A percentile compares a stretch with the other conserved stretches of the same genome.
These are phyloP conservation scores for Tiliacea citrago DNA, from an alignment of 2,888 invertebrate genomes.

Conservation along the genomic window DNA sequence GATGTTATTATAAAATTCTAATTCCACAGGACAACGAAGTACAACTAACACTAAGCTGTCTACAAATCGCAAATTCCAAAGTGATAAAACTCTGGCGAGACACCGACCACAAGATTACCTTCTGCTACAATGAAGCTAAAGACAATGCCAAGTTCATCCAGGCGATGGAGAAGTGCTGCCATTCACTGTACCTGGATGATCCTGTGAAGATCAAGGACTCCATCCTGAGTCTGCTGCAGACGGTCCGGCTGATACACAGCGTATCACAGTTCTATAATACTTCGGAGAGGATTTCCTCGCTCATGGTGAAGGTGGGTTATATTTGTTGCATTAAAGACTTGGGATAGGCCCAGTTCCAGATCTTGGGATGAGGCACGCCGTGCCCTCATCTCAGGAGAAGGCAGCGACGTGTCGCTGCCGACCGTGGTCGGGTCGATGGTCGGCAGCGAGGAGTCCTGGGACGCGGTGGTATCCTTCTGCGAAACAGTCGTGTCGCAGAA, in stretches of 20 bases:
- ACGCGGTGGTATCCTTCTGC: too few relatives aligned
- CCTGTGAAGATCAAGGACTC: constrained; percentile 98
- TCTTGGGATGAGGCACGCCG: too few relatives aligned
- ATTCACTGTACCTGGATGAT: constrained; percentile 97
- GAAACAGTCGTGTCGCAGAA: too few relatives aligned
- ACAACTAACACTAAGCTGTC: constrained; percentile 93
- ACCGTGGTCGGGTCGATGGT: too few relatives aligned
- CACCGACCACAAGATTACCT: constrained; percentile 97
- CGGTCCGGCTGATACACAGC: constrained; percentile 97
- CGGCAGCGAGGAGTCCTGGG: too few relatives aligned
- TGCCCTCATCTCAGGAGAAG: too few relatives aligned
- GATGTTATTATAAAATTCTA: not conserved
- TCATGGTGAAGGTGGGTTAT: constrained; percentile 96
- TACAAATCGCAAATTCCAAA: constrained; percentile 94
- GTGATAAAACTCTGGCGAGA: constrained; percentile 95
- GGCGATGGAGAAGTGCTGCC: constrained; percentile 98
- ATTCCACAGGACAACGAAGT: constrained; percentile 92
- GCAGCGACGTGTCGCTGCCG: too few relatives aligned
- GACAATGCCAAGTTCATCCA: constrained; percentile 98
- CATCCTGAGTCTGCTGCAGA: constrained; percentile 96
- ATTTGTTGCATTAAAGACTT: not conserved
- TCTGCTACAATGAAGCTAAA: constrained; percentile 98
- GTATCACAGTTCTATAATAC: constrained; percentile 99
- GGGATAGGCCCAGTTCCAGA: not conserved
- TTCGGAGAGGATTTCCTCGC: constrained; percentile 98